phyloP scores from a whole-genome alignment of 2,888 invertebrate species.

The Rapana venosa region DNA sequence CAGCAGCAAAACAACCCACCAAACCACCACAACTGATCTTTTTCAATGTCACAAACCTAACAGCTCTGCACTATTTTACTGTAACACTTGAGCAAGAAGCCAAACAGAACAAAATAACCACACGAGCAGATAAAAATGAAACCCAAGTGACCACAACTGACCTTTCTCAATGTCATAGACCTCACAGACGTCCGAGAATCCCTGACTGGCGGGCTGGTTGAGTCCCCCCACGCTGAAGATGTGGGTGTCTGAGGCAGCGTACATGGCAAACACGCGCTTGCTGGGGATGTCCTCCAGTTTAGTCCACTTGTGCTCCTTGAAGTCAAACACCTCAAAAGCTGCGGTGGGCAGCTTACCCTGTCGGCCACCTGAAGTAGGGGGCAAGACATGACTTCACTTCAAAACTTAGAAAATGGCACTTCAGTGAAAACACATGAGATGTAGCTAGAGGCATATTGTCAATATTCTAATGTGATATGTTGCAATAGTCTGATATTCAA shows the following conservation, averaged over 20 bases:
- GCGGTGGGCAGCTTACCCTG: slow-evolving; percentile 73
- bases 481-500: too few relatives aligned
- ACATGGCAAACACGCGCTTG: slow-evolving; percentile 76
- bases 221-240: slow-evolving; percentile 76
- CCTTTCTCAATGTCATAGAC: slow-evolving; percentile 73
- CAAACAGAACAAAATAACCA: background rate
- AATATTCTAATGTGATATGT: too few relatives aligned
- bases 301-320: slow-evolving; percentile 70
- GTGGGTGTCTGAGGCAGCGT: slow-evolving; percentile 67
- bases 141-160: slow-evolving; percentile 40
- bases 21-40: background rate
- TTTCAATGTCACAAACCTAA: background rate
- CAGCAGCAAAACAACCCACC: too few relatives aligned
- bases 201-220: slow-evolving; percentile 70
- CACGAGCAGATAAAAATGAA: background rate
- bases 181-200: slow-evolving; percentile 74
- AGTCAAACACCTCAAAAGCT: slow-evolving; percentile 75
- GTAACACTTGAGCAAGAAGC: too few relatives aligned
- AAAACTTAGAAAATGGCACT: too few relatives aligned
- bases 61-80: background rate
- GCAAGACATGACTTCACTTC: too few relatives aligned
- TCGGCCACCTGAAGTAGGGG: slow-evolving; percentile 69
- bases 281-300: slow-evolving; percentile 71
- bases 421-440: too few relatives aligned
- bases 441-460: too few relatives aligned